Evolutionary conservation across 2,888 invertebrate species (phyloP), one percentile per base, ranked within the genome.

Genomic region (Pterostichus madidus): DNA sequence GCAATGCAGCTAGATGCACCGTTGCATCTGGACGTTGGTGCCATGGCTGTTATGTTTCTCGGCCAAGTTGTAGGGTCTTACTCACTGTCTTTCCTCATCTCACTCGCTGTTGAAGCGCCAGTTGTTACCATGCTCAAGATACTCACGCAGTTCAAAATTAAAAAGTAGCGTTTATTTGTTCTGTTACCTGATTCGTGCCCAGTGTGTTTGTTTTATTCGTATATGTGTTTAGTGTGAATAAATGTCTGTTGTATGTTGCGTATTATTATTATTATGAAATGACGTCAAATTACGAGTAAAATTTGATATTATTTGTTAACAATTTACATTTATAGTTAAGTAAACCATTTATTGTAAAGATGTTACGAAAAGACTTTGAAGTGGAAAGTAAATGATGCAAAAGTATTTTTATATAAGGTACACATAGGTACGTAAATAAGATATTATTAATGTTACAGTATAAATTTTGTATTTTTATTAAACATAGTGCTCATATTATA

Each of bases 1-100:
- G 95, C 95, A 61, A 95, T 97, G 93, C 94, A 94, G 85, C 93
- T 95, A 89, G 96, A 96, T 87, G 94, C 95, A 85, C 96, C 96
- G 52, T 91, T 96, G 71, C 96, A 97, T 89, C 90, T 97, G 86
- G 96, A 95, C 52, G 95, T 94, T 85, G 93, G 95, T 87, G 92
- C 95, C 35, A 95, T 96, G 91, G 92, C 94, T 86, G 93, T 96
- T 84, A 92, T 95, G 85, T 97, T 95, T 91, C 92, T 96, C 87
- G 96, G 96, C 5, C 94, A 96, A 88, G 93, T 95, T n/a, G 93
- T 95, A 83, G 93, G 95, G 84, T 96, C 96, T 0, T 97, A 95
- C 88, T 90, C 93, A 83, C 89, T 96, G 32, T 94, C 96, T 10
- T 96, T 97, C 89, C 89, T 95, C 71, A 93, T 97, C 81, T 96